These are phyloP conservation scores for Harpalus rubripes DNA, from an alignment of 2,888 invertebrate genomes.

Conservation along the genomic window DNA sequence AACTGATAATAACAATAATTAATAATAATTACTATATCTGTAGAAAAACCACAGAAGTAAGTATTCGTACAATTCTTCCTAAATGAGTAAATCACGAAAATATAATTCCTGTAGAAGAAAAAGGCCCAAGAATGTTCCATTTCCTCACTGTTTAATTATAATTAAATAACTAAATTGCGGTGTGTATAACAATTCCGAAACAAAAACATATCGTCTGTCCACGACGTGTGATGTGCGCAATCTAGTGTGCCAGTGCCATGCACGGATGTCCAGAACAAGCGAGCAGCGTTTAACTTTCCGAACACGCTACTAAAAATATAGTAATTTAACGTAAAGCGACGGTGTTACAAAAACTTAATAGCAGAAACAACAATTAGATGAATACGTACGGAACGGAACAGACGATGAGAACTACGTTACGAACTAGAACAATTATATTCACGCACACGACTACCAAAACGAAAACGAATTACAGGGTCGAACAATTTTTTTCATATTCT, in stretches of 20 bases:
- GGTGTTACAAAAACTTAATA: constrained; percentile 63
- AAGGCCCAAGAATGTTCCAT: constrained; percentile 26
- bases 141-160: constrained; percentile 57
- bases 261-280: constrained; percentile 43
- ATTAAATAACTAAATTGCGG: constrained; percentile 56
- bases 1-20: neutral
- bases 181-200: constrained; percentile 41
- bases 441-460: constrained; percentile 41
- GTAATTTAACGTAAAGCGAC: constrained; percentile 62
- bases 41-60: neutral
- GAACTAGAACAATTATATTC: constrained; percentile 60
- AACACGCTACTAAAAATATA: constrained; percentile 62
- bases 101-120: constrained; percentile 7
- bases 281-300: constrained; percentile 35
- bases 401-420: constrained; percentile 40
- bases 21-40: constrained; percentile 1
- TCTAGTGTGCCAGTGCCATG: constrained; percentile 34
- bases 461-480: neutral
- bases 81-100: constrained; percentile 43
- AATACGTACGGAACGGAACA: constrained; percentile 29
- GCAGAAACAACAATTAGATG: constrained; percentile 63
- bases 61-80: constrained; percentile 9
- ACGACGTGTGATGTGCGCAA: constrained; percentile 36
- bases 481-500: too few relatives aligned
- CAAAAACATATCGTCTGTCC: constrained; percentile 39